phyloP scores from a whole-genome alignment of 2,113 vertebrate species.

The Dissostichus mawsoni region DNA sequence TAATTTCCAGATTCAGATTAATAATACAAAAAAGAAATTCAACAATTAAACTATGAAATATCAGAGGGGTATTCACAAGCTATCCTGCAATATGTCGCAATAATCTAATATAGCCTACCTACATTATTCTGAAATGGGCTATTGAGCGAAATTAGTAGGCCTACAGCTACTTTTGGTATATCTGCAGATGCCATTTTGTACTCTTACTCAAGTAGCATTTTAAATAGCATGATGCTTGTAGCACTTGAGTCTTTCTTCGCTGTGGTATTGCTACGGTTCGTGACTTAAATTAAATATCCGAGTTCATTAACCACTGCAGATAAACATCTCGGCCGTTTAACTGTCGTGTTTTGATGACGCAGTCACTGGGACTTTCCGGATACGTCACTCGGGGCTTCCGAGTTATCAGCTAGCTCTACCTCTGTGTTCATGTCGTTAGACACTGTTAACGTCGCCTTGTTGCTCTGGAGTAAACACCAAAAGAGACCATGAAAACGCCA shows the following conservation, averaged over 20 bases:
- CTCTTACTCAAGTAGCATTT: neutral
- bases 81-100: neutral
- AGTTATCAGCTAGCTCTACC: slow-evolving; percentile 53
- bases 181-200: neutral
- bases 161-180: neutral
- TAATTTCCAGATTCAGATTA: neutral
- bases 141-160: neutral
- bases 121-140: neutral
- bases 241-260: neutral
- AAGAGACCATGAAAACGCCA: slow-evolving; percentile 63
- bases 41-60: too few relatives aligned
- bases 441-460: slow-evolving; percentile 27
- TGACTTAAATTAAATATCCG: neutral
- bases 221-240: neutral
- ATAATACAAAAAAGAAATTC: neutral
- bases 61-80: too few relatives aligned
- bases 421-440: slow-evolving; percentile 61
- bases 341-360: slow-evolving; percentile 78
- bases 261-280: too few relatives aligned
- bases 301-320: slow-evolving; percentile 4
- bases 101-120: neutral
- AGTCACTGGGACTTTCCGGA: slow-evolving; percentile 83
- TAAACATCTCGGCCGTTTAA: slow-evolving; percentile 25
- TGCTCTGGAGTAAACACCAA: slow-evolving; percentile 13
- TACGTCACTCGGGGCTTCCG: slow-evolving; percentile 78